Base-by-base conservation (phyloP, 1,140 invertebrate species). In the Cephus cinctus region DNA sequence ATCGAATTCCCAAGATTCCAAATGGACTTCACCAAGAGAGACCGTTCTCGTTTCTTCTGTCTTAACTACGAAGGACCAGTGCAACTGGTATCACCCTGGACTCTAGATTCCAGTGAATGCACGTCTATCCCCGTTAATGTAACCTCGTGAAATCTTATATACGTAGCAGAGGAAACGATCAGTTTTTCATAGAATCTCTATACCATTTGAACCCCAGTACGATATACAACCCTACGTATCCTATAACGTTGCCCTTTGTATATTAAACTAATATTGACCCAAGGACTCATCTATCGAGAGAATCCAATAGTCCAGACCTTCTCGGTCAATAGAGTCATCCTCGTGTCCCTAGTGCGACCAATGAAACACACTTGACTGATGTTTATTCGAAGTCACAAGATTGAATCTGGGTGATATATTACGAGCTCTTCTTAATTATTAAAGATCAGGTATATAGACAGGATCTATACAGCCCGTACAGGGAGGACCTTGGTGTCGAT, bases 261-360 rank as follows among this genome's bases (percentile, higher is more conserved):
- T 52, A 47, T 41, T 40, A 52, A 48, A 42, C 30, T 52, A 55
- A 55, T 51, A 55, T 55, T 55, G 53, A 55, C 53, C 43, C 39
- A 47, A 43, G 47, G 43, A 44, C 39, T 42, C 42, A 14, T 12
- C 19, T 8, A 19, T 42, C 30, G 15, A 35, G 15, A 19, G 20
- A 22, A 45, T 45, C 43, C 49, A 43, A 47, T 41, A 20, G 21
- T 35, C 9, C 16, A 34, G 36, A 15, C 9, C n/a, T n/a, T n/a
- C n/a, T n/a, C 8, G 5, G 19, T 16, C 15, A 16, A 23, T 14
- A 23, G 12, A 5, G 31, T 6, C 27, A 43, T n/a, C 15, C 5
- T 5, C 14, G 27, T 18, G 18, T 31, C 18, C 35, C 18, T 14
- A 14, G 5, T n/a, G 27, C 19, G 19, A 18, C 34, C 34, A 15